These are phyloP conservation scores for Beroe ovata DNA, from an alignment of 37 sponge, comb jelly and placozoan species.

Conservation along the genomic window DNA sequence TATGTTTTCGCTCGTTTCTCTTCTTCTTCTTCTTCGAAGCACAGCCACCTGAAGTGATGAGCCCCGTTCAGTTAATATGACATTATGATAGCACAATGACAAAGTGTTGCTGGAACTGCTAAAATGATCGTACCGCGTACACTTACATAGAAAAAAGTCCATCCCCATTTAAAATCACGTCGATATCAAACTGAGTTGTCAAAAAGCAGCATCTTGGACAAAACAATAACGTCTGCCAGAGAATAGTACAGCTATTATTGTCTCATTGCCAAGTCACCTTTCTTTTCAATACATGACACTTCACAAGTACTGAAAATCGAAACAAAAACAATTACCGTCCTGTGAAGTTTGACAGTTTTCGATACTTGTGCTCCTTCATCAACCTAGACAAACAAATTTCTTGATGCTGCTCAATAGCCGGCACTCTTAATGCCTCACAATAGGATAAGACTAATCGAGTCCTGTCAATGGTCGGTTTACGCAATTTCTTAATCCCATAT, in stretches of 20 bases:
- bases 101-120: too few relatives aligned
- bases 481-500: not conserved
- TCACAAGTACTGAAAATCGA: not conserved
- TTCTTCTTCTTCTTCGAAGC: not conserved
- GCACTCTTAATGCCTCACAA: too few relatives aligned
- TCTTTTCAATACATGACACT: not conserved
- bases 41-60: constrained; percentile 21
- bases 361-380: not conserved
- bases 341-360: not conserved
- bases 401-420: too few relatives aligned
- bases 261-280: not conserved
- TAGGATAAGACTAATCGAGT: too few relatives aligned
- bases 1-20: not conserved
- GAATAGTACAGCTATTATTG: not conserved
- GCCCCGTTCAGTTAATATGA: too few relatives aligned
- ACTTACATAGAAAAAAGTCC: constrained; percentile 35
- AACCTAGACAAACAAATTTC: not conserved
- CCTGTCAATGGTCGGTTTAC: not conserved
- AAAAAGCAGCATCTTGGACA: too few relatives aligned
- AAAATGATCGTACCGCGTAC: too few relatives aligned
- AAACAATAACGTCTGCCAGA: not conserved
- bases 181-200: too few relatives aligned
- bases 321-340: not conserved
- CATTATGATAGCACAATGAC: too few relatives aligned
- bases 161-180: not conserved